These are phyloP conservation scores for Acanthosoma haemorrhoidale DNA, from an alignment of 2,888 invertebrate species.

Conservation along the genomic window DNA sequence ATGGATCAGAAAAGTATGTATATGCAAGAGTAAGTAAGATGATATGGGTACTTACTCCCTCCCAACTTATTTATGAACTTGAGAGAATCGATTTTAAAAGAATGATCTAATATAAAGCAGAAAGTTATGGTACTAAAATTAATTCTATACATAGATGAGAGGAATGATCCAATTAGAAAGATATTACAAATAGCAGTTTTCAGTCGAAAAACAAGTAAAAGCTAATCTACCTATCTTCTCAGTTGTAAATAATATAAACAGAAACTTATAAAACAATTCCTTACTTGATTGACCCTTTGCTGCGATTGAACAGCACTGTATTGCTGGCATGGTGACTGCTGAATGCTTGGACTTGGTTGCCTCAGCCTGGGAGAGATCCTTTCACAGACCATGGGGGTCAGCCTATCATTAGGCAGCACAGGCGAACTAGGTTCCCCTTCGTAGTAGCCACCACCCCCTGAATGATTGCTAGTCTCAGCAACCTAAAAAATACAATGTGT, in stretches of 20 bases:
- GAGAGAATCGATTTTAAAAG: not conserved
- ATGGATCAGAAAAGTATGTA: too few species aligned
- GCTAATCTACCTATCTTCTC: too few species aligned
- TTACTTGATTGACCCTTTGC: not conserved
- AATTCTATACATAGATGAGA: not conserved
- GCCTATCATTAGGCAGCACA: constrained; percentile 1
- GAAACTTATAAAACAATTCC: not conserved
- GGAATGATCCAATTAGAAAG: not conserved
- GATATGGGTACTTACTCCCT: too few species aligned
- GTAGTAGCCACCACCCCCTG: not conserved
- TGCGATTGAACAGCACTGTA: not conserved
- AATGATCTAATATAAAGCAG: not conserved
- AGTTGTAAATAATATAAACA: too few species aligned
- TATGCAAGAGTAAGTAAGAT: too few species aligned
- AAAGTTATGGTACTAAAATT: not conserved
- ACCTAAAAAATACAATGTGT: too few species aligned
- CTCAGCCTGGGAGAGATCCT: constrained; percentile 25
- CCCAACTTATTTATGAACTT: too few species aligned
- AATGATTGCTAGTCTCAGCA: constrained; percentile 8
- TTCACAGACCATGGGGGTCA: not conserved
- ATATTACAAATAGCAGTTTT: not conserved
- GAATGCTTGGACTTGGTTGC: constrained; percentile 18
- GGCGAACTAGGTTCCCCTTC: constrained; percentile 11
- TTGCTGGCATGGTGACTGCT: constrained; percentile 21
- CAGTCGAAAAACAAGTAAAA: too few species aligned